Evolutionary conservation across 2,888 invertebrate species (phyloP).

Genomic region (Alviniconcha strummeri): DNA sequence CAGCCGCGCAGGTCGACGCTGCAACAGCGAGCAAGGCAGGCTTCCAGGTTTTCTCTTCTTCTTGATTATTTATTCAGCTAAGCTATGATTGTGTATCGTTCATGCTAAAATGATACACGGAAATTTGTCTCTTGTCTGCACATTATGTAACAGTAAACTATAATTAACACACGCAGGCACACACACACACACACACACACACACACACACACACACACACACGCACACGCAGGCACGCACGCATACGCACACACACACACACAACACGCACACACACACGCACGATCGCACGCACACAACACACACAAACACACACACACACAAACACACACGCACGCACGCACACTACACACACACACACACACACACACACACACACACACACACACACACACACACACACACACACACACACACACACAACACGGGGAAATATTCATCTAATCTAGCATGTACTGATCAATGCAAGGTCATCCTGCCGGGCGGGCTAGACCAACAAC

Average conservation of each 20-base stretch:
- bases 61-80: background rate
- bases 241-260: background rate
- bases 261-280: background rate
- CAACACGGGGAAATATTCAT: background rate
- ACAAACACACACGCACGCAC: background rate
- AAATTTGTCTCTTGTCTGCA: too few relatives aligned
- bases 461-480: too few relatives aligned
- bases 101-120: too few relatives aligned
- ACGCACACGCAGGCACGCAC: too few relatives aligned
- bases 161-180: background rate
- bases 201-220: too few relatives aligned
- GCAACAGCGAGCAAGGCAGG: background rate
- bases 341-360: too few relatives aligned
- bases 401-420: background rate
- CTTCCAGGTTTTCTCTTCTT: slow-evolving; percentile 1
- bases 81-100: too few relatives aligned
- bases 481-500: too few relatives aligned
- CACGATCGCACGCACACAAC: too few relatives aligned
- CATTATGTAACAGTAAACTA: too few relatives aligned
- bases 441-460: too few relatives aligned
- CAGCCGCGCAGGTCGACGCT: slow-evolving; percentile 7
- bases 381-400: slow-evolving; percentile 8
- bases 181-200: too few relatives aligned
- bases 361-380: background rate
- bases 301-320: background rate